Evolutionary conservation across 2,113 vertebrate genomes (phyloP), one percentile per base, ranked within the genome.

Genomic region (Strix aluco): DNA sequence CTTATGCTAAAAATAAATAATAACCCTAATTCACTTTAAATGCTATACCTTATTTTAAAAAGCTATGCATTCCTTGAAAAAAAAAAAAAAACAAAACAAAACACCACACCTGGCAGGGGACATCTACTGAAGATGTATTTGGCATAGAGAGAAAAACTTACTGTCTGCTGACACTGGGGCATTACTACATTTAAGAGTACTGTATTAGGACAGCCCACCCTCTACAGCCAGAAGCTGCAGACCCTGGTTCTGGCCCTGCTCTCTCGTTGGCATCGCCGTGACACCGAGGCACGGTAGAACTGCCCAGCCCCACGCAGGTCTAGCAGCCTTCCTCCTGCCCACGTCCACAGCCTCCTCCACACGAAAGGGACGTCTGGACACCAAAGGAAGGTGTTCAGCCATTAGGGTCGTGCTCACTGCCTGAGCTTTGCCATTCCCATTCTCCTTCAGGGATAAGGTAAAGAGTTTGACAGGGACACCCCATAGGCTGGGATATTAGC

Each of bases 301-400:
- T 14, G 38, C 32, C 46, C 0, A 2, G 46, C 38, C 63, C 42
- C 25, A 30, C 1, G 1, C 34, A n/a, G 34, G 22, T 17, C 34
- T 36, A 32, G 38, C 21, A 21, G 22, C 23, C 34, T 69, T 59
- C 38, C 40, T 63, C 66, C 40, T 20, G 49, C 75, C 23, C 34
- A 18, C 1, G 0, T 40, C 29, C 40, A 15, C 29, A 46, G 49
- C 58, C 8, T 20, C 42, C 58, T 25, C 30, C 29, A 30, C 0
- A 1, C 2, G 8, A n/a, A 40, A 23, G 29, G 38, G 6, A 61
- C 10, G 40, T 40, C 27, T 11, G 38, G 49, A 47, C 23, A 25
- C 15, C 15, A 30, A n/a, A 63, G 2, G 15, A 46, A 55, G 20
- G 49, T 19, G 15, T 15, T 71, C 18, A 13, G 20, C n/a, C 7